These are phyloP conservation scores for Rhagophthalmus giganteus DNA, from an alignment of 2,888 invertebrate species.

Conservation along the genomic window DNA sequence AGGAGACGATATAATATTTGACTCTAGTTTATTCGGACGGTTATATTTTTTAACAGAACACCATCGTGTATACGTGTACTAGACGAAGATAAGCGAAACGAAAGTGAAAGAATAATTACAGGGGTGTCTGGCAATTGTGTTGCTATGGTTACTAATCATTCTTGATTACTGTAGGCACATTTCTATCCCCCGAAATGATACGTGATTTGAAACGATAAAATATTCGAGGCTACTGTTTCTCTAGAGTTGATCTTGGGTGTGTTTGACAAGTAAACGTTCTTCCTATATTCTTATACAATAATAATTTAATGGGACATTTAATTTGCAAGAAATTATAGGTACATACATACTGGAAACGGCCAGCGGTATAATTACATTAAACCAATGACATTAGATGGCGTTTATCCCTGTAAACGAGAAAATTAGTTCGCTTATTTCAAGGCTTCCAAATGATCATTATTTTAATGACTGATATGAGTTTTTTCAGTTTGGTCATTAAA, in stretches of 20 bases:
- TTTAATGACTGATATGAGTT: no score
- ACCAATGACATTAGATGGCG: no score
- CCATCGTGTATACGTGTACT: slow-evolving; percentile 4
- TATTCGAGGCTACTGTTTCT: slow-evolving; percentile 9
- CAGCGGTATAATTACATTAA: no score
- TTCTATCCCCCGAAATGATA: slow-evolving; percentile 43
- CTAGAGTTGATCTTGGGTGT: slow-evolving; percentile 9
- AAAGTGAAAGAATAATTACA: slow-evolving; percentile 25
- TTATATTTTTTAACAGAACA: slow-evolving; percentile 1
- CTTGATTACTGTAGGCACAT: slow-evolving; percentile 46
- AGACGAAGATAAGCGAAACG: slow-evolving; percentile 16
- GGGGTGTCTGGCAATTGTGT: slow-evolving; percentile 37
- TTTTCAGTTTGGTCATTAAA: no score
- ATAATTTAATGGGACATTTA: no score
- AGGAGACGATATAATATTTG: not conserved
- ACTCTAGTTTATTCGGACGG: not conserved
- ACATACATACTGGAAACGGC: no score
- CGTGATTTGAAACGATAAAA: slow-evolving; percentile 43
- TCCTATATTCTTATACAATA: no score
- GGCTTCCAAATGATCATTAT: no score
- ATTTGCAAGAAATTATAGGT: no score
- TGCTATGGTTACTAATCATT: slow-evolving; percentile 50
- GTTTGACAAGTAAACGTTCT: not conserved
- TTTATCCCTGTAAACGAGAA: no score
- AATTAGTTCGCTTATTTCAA: no score